Base-by-base conservation (phyloP, 2,113 vertebrate species). In the Neogale vison region DNA sequence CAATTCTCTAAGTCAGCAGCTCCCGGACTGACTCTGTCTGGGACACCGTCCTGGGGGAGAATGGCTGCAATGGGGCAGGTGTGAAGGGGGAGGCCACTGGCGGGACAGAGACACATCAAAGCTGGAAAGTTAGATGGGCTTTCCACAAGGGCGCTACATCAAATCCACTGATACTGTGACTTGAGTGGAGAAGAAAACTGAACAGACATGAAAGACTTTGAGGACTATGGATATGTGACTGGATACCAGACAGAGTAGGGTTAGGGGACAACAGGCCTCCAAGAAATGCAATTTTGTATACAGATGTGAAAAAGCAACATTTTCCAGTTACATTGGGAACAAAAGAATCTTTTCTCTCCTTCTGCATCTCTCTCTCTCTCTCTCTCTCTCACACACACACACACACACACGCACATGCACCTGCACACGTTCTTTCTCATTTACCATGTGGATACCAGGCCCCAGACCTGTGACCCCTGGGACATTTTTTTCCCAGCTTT, bases 31-130 rank as follows among this genome's bases (percentile, higher is more conserved):
- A 23, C 71, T 52, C 61, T 71, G 6, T 82, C 34, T 4, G 57
- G 61, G 61, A 31, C 2, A 0, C 0, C 0, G 23, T 63, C 77
- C 57, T 11, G 31, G 63, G 20, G 3, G 21, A 69, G 65, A 52
- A 45, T 13, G 24, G 34, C 39, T 2, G 14, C 42, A 45, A 52
- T 0, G 5, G n/a, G 36, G 13, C 4, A 11, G 61, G 23, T 24
- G 36, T 23, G 39, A 23, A 74, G 71, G 34, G 0, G 8, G 36
- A 47, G 3, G 71, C 59, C 21, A 36, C 9, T 6, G 1, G 24
- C 17, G 7, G 29, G 7, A 39, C 10, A 4, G 47, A 39, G 76
- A 15, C 61, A 67, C 20, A 29, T 1, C 0, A 20, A 80, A n/a
- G 13, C 77, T 61, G 42, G 14, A 83, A 21, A 80, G 26, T 15